A percentile compares a stretch with the other conserved stretches of the same genome.
These are phyloP conservation scores for Melanaphis sacchari DNA, from an alignment of 1,140 invertebrate species.

Conservation along the genomic window DNA sequence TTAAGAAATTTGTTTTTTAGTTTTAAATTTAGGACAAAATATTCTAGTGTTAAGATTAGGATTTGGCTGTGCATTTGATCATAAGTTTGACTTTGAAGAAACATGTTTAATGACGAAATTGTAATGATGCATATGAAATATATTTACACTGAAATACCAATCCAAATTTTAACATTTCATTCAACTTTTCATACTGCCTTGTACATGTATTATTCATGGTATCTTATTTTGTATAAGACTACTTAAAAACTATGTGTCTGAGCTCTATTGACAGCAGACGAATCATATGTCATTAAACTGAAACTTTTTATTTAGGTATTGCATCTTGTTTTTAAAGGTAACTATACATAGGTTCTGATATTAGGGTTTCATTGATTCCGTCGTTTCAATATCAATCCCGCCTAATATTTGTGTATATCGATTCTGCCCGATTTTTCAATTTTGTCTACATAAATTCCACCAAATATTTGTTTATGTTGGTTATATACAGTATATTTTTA, in stretches of 20 bases:
- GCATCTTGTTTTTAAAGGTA: not conserved
- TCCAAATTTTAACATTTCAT: constrained; percentile 28
- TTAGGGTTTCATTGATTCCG: no score
- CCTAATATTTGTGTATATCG: no score
- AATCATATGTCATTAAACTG: constrained; percentile 6
- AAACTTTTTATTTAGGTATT: constrained; percentile 14
- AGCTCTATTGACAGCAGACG: not conserved
- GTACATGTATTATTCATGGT: constrained; percentile 40
- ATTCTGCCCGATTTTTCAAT: no score
- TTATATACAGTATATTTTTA: no score
- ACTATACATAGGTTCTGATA: not conserved
- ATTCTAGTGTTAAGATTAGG: not conserved
- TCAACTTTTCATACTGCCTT: constrained; percentile 19
- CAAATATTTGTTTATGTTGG: no score
- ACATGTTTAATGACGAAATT: not conserved
- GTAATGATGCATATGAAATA: not conserved
- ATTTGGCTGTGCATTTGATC: not conserved
- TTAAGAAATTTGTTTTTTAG: not conserved
- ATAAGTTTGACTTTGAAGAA: not conserved
- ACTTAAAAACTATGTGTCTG: constrained; percentile 25
- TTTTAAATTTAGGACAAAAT: not conserved
- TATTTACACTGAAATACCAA: not conserved
- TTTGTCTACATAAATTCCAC: no score
- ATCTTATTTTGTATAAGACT: constrained; percentile 22
- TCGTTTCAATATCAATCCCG: no score